A percentile compares a stretch with the other conserved stretches of the same genome.
phyloP scores from a whole-genome alignment of 2,888 invertebrate species.

The Drosophila mercatorum region DNA sequence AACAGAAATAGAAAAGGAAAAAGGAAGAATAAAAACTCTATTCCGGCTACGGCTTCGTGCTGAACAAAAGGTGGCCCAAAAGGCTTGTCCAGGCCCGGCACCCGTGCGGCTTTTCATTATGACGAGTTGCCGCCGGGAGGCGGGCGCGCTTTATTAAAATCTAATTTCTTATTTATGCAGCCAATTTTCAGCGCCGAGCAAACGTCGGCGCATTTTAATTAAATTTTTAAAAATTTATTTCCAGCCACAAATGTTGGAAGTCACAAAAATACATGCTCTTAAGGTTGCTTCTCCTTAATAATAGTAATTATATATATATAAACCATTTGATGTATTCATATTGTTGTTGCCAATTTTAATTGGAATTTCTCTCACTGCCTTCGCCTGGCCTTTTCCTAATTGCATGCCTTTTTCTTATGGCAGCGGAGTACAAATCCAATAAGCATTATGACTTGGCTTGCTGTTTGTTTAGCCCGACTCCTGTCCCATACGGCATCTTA shows the following conservation, averaged over 20 bases:
- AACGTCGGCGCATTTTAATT: slow-evolving; percentile 60
- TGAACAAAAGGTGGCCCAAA: slow-evolving; percentile 54
- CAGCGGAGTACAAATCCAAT: slow-evolving; percentile 67
- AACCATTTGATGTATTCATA: slow-evolving; percentile 29
- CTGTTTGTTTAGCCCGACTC: slow-evolving; percentile 27
- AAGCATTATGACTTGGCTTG: slow-evolving; percentile 70
- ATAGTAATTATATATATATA: slow-evolving; percentile 3
- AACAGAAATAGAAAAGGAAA: slow-evolving; percentile 17
- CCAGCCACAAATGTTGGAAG: slow-evolving; percentile 35
- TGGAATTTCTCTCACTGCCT: slow-evolving; percentile 61
- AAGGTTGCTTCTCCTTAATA: slow-evolving; percentile 14
- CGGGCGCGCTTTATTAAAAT: slow-evolving; percentile 70
- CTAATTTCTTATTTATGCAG: slow-evolving; percentile 74
- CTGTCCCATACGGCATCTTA: slow-evolving; percentile 23
- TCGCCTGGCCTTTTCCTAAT: slow-evolving; percentile 57
- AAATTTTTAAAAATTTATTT: slow-evolving; percentile 72
- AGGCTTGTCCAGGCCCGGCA: slow-evolving; percentile 47
- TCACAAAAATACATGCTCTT: slow-evolving; percentile 15
- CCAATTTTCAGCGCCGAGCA: slow-evolving; percentile 34
- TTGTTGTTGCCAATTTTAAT: slow-evolving; percentile 67
- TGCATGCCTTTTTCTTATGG: slow-evolving; percentile 48
- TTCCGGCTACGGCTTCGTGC: slow-evolving; percentile 1
- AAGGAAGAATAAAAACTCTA: slow-evolving; percentile 11
- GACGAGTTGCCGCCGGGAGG: neutral
- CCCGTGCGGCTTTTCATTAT: slow-evolving; percentile 54